phyloP scores from a whole-genome alignment of 2,113 vertebrate species.

The Tapirus terrestris region DNA sequence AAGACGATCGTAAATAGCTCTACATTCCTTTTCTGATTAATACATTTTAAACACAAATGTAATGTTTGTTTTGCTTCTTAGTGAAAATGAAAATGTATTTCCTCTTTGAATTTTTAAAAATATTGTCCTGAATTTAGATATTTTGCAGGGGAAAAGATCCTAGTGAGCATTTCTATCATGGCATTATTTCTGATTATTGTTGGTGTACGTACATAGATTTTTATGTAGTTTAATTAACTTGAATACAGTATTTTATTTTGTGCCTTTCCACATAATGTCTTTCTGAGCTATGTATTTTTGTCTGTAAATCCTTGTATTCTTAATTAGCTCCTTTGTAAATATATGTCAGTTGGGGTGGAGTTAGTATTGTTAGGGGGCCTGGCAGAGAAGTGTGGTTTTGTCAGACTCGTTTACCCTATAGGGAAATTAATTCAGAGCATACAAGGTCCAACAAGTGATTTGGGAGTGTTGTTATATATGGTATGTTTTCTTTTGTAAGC shows the following conservation, averaged over 20 bases:
- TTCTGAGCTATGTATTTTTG: conserved; percentile 49
- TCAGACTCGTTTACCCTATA: neutral
- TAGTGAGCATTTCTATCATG: conserved; percentile 20
- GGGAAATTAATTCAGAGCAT: conserved; percentile 3
- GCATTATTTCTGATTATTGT: conserved; percentile 53
- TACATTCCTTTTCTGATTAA: conserved; percentile 59
- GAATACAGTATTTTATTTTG: conserved; percentile 38
- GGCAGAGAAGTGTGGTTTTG: conserved; percentile 55
- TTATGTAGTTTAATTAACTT: conserved; percentile 32
- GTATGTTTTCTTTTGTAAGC: conserved; percentile 32
- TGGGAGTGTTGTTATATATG: neutral
- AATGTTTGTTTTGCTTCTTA: conserved; percentile 32
- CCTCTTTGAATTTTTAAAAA: conserved; percentile 45
- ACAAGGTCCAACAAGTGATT: neutral
- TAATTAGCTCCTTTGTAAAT: conserved; percentile 45
- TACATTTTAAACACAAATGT: conserved; percentile 37
- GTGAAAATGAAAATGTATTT: conserved; percentile 40
- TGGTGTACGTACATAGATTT: conserved; percentile 36
- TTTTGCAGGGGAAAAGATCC: conserved; percentile 39
- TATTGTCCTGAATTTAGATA: neutral
- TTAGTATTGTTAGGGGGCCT: conserved; percentile 24
- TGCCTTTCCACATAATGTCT: conserved; percentile 43
- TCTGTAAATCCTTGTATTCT: conserved; percentile 62
- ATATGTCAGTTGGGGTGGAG: neutral
- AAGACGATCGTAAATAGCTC: conserved; percentile 60